phyloP scores from a whole-genome alignment of 1,140 invertebrate species.

The Brachionus angularis region DNA sequence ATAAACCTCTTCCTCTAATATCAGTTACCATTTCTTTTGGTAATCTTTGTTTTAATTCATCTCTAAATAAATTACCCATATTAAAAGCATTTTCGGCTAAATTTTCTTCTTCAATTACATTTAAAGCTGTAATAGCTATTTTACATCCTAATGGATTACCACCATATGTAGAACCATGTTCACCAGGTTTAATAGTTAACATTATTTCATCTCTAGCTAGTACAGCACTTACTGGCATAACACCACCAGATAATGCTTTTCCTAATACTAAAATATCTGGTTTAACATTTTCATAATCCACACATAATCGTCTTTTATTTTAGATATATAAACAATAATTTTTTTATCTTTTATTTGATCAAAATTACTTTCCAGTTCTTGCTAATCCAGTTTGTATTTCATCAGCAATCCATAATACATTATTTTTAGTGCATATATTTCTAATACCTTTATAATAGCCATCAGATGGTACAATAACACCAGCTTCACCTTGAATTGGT shows the following conservation, averaged over 20 bases:
- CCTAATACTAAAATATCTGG: constrained; percentile 92
- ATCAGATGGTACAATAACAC: constrained; percentile 80
- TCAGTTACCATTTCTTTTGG: constrained; percentile 70
- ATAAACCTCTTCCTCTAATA: constrained; percentile 84
- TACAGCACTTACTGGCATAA: constrained; percentile 85
- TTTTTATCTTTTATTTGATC: too few relatives aligned
- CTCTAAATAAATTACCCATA: constrained; percentile 73
- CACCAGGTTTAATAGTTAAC: constrained; percentile 83
- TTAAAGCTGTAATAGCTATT: constrained; percentile 64
- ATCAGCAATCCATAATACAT: constrained; percentile 94
- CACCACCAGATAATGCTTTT: constrained; percentile 93
- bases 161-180: constrained; percentile 96
- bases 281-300: constrained; percentile 80
- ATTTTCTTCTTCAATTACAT: constrained; percentile 78
- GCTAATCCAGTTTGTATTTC: constrained; percentile 91
- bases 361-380: constrained; percentile 78
- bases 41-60: constrained; percentile 66
- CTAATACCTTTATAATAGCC: constrained; percentile 84
- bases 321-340: too few relatives aligned
- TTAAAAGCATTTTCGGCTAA: constrained; percentile 78
- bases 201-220: constrained; percentile 80
- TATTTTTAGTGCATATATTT: constrained; percentile 83
- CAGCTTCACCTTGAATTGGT: constrained; percentile 97
- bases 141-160: constrained; percentile 91
- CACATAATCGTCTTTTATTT: constrained; percentile 27